Evolutionary conservation across 2,888 invertebrate genomes (phyloP).

Genomic region (Hydropsyche betteni): DNA sequence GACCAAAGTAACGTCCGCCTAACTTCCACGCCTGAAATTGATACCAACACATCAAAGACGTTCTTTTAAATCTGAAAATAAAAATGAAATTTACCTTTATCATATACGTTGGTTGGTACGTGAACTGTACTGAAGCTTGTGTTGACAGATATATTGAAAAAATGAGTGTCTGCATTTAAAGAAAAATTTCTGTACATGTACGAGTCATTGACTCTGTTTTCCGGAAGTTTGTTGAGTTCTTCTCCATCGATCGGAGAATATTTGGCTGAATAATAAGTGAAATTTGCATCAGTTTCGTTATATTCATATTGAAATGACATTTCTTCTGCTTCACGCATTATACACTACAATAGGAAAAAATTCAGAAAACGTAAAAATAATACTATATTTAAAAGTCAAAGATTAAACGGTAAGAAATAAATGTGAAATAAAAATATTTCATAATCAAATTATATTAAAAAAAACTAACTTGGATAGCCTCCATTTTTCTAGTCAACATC

Average conservation of each 20-base stretch:
- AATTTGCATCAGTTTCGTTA: conserved; percentile 59
- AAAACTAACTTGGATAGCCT: conserved; percentile 78
- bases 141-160: conserved; percentile 84
- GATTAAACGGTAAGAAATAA: too few relatives aligned
- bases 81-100: conserved; percentile 69
- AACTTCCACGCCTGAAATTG: conserved; percentile 64
- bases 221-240: conserved; percentile 54
- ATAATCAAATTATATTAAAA: conserved; percentile 41
- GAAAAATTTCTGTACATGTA: conserved; percentile 65
- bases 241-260: conserved; percentile 68
- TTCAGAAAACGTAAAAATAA: too few relatives aligned
- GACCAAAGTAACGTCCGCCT: conserved; percentile 89
- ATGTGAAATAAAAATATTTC: background rate
- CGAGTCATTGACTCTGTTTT: conserved; percentile 55
- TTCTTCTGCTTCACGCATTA: conserved; percentile 72
- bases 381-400: too few relatives aligned
- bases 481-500: conserved; percentile 88
- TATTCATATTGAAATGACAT: conserved; percentile 71
- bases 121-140: conserved; percentile 87
- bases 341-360: conserved; percentile 68
- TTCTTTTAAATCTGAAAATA: conserved; percentile 19
- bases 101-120: conserved; percentile 93
- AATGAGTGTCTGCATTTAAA: conserved; percentile 79
- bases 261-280: conserved; percentile 83
- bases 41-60: background rate